Base-by-base conservation (phyloP, 2,113 vertebrate genomes). In the Gymnobelideus leadbeateri region DNA sequence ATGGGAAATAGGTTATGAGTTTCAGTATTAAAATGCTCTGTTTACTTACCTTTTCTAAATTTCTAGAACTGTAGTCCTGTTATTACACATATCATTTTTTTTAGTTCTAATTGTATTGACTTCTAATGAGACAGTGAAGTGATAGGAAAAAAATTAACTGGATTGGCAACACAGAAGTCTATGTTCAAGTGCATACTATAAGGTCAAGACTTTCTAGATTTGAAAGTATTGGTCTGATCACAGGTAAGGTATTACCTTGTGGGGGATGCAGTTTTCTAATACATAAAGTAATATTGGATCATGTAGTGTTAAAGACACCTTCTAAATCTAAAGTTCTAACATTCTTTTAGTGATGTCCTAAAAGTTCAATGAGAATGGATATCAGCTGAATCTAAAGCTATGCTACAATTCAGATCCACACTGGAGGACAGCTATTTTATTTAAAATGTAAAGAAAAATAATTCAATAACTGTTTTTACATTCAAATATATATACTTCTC, bases 1-100 rank as follows among this genome's bases (percentile, higher is more conserved):
- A 96, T 97, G 43, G 95, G 55, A 92, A 23, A 46, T 89, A 89
- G 93, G 37, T 94, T 96, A 19, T 23, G n/a, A 16, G 37, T 43
- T 43, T 43, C 68, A 84, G 68, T 43, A 43, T 84, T 84, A 16
- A 84, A 84, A 8, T 84, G 0, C 2, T 84, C 7, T 43, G 37
- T 2, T 21, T 84, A 37, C 11, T 37, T 37, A 84, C 23, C n/a
- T 43, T 84, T 93, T 96, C 50, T 95, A 46, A 91, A 96, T 97
- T 92, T 96, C 92, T 94, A 94, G 92, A 96, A 84, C 37, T 77
- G 1, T 52, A 92, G 49, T 5, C 8, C 49, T 51, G 10, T 31
- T 7, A 54, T 84, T 49, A 51, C 21, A 50, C 91, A 52, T 16
- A 28, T 2, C 16, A 0, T 19, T 92, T 47, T 43, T 92, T 91